A percentile compares a stretch with the other conserved stretches of the same genome.
These are phyloP conservation scores for Myocastor coypus DNA, from an alignment of 2,113 vertebrate species.

Conservation along the genomic window DNA sequence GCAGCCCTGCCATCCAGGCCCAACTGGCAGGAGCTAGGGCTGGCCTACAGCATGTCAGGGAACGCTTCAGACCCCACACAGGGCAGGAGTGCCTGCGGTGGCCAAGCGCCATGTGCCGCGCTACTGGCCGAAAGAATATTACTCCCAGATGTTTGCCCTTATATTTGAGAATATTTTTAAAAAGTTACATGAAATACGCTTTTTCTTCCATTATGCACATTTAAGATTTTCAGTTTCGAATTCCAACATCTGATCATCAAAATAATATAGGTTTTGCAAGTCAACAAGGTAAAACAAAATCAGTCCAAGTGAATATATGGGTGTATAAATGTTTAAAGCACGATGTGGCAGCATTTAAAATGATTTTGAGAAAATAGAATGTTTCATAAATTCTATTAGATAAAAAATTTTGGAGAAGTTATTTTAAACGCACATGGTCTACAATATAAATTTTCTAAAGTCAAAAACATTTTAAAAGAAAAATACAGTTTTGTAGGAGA, in stretches of 20 bases:
- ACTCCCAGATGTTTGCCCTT: not conserved
- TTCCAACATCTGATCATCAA: not conserved
- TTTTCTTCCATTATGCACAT: not conserved
- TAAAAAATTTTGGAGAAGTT: not conserved
- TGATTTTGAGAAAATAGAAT: not conserved
- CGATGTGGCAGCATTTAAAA: not conserved
- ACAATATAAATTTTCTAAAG: not conserved
- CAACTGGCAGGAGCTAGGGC: not conserved
- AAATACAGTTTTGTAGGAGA: not conserved
- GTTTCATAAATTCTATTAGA: not conserved
- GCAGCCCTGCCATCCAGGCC: not conserved
- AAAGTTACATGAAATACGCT: not conserved
- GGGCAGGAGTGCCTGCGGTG: fast-evolving
- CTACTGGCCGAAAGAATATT: not conserved
- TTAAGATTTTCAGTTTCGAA: not conserved
- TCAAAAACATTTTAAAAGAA: not conserved
- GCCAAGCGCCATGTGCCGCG: not conserved
- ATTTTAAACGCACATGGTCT: not conserved
- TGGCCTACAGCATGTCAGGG: not conserved
- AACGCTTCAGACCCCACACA: fast-evolving
- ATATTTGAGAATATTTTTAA: not conserved
- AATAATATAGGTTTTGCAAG: not conserved
- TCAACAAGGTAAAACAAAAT: not conserved
- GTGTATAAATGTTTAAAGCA: not conserved
- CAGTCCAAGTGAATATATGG: not conserved